Evolutionary conservation across 2,888 invertebrate genomes (phyloP).

Genomic region (Kuschelorhynchus macadamiae): DNA sequence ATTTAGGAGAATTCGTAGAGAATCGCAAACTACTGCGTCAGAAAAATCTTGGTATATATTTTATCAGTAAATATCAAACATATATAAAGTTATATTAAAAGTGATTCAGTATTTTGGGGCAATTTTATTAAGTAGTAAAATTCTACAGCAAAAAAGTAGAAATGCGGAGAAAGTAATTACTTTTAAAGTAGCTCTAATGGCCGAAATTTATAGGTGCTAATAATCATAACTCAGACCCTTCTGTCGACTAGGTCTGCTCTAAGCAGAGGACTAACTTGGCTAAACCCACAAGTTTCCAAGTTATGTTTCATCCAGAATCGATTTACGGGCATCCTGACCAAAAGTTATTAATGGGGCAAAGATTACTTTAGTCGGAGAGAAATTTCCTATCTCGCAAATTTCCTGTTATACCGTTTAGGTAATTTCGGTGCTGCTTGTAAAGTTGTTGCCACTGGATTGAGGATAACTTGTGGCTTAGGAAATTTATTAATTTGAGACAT

Average conservation of each 20-base stretch:
- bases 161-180: no score
- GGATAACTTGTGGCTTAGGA: slow-evolving; percentile 18
- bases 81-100: no score
- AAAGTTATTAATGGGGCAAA: slow-evolving; percentile 42
- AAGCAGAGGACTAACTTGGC: slow-evolving; percentile 10
- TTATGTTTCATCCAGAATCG: slow-evolving; percentile 31
- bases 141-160: no score
- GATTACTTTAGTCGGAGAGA: slow-evolving; percentile 30
- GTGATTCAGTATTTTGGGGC: no score
- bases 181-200: no score
- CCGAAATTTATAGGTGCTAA: slow-evolving; percentile 9
- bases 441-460: slow-evolving; percentile 1
- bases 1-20: no score
- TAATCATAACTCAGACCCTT: slow-evolving; percentile 18
- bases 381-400: slow-evolving; percentile 42
- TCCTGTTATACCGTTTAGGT: slow-evolving; percentile 19
- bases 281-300: slow-evolving; percentile 27
- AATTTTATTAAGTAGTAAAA: no score
- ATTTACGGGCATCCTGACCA: slow-evolving; percentile 37
- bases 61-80: no score
- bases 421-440: slow-evolving; percentile 17
- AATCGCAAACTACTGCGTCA: no score
- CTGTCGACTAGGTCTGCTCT: slow-evolving; percentile 4
- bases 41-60: no score
- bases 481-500: neutral